Conservation (phyloP, 2,888 invertebrate species). For the Protonemura montana region DNA sequence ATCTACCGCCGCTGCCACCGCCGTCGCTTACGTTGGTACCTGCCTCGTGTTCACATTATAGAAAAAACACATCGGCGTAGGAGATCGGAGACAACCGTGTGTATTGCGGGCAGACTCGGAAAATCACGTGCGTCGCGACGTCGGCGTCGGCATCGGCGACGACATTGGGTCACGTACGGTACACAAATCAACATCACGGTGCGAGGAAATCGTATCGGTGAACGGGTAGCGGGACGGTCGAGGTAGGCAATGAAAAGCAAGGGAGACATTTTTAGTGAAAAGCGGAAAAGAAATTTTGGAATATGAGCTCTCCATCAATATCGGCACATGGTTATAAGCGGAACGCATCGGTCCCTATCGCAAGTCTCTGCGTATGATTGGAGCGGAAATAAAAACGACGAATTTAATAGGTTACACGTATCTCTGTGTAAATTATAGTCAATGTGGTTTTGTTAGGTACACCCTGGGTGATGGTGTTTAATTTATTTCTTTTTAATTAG, state of each 20-base stretch:
- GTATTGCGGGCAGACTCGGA: not conserved
- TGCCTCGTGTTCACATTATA: slow-evolving; percentile 1
- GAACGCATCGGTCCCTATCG: not conserved
- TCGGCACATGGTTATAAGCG: not conserved
- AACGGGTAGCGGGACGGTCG: slow-evolving; percentile 22
- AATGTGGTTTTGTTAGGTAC: not conserved
- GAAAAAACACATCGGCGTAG: not conserved
- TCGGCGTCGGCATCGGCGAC: not conserved
- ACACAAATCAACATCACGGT: slow-evolving; percentile 35
- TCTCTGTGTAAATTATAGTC: not conserved
- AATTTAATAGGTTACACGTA: not conserved
- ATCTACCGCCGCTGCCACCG: not conserved
- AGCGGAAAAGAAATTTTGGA: not conserved
- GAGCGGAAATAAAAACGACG: not conserved
- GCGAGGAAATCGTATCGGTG: slow-evolving; percentile 17
- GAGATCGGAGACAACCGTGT: not conserved
- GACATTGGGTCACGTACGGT: slow-evolving; percentile 21
- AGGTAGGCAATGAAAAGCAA: not conserved
- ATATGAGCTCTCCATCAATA: slow-evolving; percentile 16
- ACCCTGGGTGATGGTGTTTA: not conserved
- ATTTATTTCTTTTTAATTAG: not conserved
- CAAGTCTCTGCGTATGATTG: not conserved
- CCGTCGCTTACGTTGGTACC: not conserved
- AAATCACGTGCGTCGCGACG: slow-evolving; percentile 13
- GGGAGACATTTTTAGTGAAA: not conserved